phyloP scores from a whole-genome alignment of 2,888 invertebrate genomes.

The Gisinianus flammeolus region DNA sequence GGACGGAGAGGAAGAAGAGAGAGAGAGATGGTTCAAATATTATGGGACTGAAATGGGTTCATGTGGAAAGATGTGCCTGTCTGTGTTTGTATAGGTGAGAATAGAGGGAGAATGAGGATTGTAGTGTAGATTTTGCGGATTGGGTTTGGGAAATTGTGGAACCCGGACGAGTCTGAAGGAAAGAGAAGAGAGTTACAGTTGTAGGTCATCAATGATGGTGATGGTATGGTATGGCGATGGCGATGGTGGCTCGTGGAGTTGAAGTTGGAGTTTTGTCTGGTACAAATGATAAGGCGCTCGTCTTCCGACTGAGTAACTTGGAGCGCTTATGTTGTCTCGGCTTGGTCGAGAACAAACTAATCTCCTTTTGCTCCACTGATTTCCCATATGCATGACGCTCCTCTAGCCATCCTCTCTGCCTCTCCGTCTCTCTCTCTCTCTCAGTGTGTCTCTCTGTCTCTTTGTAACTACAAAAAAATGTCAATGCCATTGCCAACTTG shows the following conservation, averaged over 20 bases:
- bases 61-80: background rate
- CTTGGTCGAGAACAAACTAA: background rate
- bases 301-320: conserved; percentile 6
- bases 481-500: too few species aligned
- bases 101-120: background rate
- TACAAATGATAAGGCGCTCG: background rate
- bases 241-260: too few species aligned
- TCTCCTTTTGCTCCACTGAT: background rate
- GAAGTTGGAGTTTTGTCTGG: background rate
- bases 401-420: background rate
- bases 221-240: too few species aligned
- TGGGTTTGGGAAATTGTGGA: too few species aligned
- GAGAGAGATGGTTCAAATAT: background rate
- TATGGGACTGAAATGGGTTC: background rate
- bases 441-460: background rate
- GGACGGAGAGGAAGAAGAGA: background rate
- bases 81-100: background rate
- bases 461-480: too few species aligned
- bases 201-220: too few species aligned
- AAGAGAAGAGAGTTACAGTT: too few species aligned
- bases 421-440: background rate
- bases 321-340: background rate
- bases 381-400: background rate
- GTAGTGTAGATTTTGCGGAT: too few species aligned
- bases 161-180: too few species aligned